Evolutionary conservation across 2,113 vertebrate species (phyloP).

Genomic region (Anthoscopus minutus): DNA sequence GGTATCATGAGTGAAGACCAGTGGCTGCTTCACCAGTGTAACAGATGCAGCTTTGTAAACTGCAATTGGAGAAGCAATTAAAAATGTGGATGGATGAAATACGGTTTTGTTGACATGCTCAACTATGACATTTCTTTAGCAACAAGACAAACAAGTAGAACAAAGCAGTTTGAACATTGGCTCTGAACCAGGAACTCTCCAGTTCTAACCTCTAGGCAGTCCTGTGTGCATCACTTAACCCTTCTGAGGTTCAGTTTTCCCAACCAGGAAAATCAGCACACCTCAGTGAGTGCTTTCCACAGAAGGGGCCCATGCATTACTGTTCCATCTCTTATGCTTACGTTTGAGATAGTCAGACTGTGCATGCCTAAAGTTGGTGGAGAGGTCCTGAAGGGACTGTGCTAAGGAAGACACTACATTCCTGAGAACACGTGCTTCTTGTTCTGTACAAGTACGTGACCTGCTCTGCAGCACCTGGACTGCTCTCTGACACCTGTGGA

Average conservation of each 20-base stretch:
- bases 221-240: background rate
- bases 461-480: conserved; percentile 85
- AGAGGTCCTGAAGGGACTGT: conserved; percentile 92
- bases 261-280: background rate
- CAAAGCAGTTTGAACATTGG: background rate
- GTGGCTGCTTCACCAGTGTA: background rate
- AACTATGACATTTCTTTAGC: background rate
- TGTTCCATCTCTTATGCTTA: conserved; percentile 64
- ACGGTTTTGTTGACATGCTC: background rate
- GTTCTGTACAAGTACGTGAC: conserved; percentile 84
- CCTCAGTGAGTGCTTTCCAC: background rate
- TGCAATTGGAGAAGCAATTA: background rate
- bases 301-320: background rate
- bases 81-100: background rate
- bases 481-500: conserved; percentile 93
- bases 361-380: conserved; percentile 87
- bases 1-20: background rate
- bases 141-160: background rate
- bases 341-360: conserved; percentile 96
- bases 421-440: conserved; percentile 87
- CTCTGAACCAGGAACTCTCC: background rate
- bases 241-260: background rate
- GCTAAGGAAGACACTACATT: conserved; percentile 94
- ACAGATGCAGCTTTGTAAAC: background rate
- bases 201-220: background rate